These are phyloP conservation scores for Tragelaphus buxtoni DNA, from an alignment of 2,113 vertebrate genomes.

Conservation along the genomic window DNA sequence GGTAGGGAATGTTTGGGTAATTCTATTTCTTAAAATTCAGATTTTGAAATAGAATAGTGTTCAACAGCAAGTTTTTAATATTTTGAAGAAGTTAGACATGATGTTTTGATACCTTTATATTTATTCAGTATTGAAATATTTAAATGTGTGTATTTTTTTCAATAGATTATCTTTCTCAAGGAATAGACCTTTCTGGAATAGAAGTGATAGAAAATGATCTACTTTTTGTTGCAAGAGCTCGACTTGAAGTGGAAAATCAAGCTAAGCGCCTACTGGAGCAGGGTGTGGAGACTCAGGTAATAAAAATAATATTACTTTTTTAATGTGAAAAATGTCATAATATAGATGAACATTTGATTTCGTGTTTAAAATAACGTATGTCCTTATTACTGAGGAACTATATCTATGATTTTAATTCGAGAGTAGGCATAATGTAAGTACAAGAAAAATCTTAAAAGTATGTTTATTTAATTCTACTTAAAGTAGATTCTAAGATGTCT, in stretches of 20 bases:
- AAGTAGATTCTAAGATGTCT: background rate
- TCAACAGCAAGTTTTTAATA: background rate
- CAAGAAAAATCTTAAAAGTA: background rate
- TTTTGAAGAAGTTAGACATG: background rate
- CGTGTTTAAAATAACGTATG: background rate
- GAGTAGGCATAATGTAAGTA: background rate
- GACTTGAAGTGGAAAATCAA: slow-evolving; percentile 98
- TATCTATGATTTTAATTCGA: background rate
- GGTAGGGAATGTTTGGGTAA: background rate
- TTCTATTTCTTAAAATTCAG: background rate
- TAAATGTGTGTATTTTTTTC: slow-evolving; percentile 46
- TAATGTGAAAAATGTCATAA: background rate
- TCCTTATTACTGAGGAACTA: background rate
- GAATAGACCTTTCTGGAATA: slow-evolving; percentile 95
- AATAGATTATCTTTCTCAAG: slow-evolving; percentile 97
- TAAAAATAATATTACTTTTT: slow-evolving; percentile 30
- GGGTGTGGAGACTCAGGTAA: slow-evolving; percentile 97
- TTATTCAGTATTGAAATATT: slow-evolving; percentile 7
- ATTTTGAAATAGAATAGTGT: background rate
- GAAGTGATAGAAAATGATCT: slow-evolving; percentile 97
- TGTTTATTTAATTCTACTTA: slow-evolving; percentile 27
- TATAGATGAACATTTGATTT: background rate
- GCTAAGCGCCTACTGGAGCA: slow-evolving; percentile 96
- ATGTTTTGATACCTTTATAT: background rate
- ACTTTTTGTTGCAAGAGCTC: slow-evolving; percentile 95